Conservation (phyloP, 2,797 vertebrate species). For the Epinephelus awoara region DNA sequence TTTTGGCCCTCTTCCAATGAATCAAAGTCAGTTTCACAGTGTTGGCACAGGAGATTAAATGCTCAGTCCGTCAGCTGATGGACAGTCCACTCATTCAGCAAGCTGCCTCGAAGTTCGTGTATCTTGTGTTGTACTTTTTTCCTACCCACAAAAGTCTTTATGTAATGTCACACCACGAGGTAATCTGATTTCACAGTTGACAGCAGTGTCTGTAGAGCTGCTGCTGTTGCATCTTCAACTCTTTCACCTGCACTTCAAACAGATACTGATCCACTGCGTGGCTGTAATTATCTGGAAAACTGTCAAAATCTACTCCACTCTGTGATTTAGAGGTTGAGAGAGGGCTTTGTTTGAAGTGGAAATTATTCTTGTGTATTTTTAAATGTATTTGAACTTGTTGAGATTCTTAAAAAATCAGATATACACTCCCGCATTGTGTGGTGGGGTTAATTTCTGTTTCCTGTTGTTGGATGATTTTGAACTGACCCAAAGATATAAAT, state of each 20-base stretch:
- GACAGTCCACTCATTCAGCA: constrained; percentile 5
- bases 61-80: constrained; percentile 1
- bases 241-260: constrained; percentile 51
- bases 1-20: background rate
- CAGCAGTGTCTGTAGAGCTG: background rate
- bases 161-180: constrained; percentile 3
- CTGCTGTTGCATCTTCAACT: constrained; percentile 16
- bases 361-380: constrained; percentile 31
- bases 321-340: constrained; percentile 35
- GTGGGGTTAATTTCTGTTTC: constrained; percentile 31
- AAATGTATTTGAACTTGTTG: constrained; percentile 29
- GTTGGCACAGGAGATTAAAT: background rate
- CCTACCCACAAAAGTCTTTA: background rate
- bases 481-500: constrained; percentile 4
- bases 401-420: constrained; percentile 20
- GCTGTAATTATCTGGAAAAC: constrained; percentile 48
- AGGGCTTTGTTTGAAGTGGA: constrained; percentile 55
- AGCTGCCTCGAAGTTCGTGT: background rate
- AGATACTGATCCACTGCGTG: constrained; percentile 10
- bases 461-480: constrained; percentile 13
- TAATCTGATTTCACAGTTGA: constrained; percentile 13
- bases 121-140: background rate
- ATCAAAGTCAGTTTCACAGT: background rate
- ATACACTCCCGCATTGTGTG: background rate
- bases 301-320: constrained; percentile 28